Evolutionary conservation across 2,888 invertebrate genomes (phyloP), one percentile per base, ranked within the genome.

Genomic region (Muschampia staudingeri): DNA sequence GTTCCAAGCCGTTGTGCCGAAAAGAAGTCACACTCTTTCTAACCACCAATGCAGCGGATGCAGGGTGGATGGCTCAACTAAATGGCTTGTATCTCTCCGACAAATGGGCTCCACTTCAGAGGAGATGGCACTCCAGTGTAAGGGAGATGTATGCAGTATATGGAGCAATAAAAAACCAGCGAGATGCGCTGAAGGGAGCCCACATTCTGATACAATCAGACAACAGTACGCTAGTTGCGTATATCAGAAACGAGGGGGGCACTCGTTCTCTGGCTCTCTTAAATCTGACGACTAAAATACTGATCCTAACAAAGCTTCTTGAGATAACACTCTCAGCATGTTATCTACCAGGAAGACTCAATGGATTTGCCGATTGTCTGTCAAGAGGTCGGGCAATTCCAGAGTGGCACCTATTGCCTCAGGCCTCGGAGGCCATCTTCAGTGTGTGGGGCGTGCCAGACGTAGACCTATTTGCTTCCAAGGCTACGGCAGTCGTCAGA

Each of bases 401-500:
- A 6, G 25, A 25, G n/a, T 61, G 61, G 61, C 61, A 61, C 16
- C 67, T 67, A 1, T 34, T 67, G 14, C 34, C 34, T 7, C 67
- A 34, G 67, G 67, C 67, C 67, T 0, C 67, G 67, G 30, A 34
- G 34, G 67, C 67, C 30, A n/a, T 67, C 12, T 67, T 67, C 67
- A 16, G 16, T 16, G 34, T 34, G 30, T 69, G 67, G 67, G 67
- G 67, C 67, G 16, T 69, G 7, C 34, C 67, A 16, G 16, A 37
- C n/a, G n/a, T 69, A 37, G 67, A 69, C 14, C 37, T 69, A 2
- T 69, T 69, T 6, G 67, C 67, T 2, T 67, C 67, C 67, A 67
- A 34, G 67, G 67, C 34, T 30, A 65, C n/a, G 7, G 80, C 77
- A 0, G 80, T 86, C 14, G 80, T 84, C 0, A 84, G 83, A 14